Evolutionary conservation across 2,113 vertebrate genomes (phyloP), one percentile per base, ranked within the genome.

Genomic region (Astatoreochromis straeleni): DNA sequence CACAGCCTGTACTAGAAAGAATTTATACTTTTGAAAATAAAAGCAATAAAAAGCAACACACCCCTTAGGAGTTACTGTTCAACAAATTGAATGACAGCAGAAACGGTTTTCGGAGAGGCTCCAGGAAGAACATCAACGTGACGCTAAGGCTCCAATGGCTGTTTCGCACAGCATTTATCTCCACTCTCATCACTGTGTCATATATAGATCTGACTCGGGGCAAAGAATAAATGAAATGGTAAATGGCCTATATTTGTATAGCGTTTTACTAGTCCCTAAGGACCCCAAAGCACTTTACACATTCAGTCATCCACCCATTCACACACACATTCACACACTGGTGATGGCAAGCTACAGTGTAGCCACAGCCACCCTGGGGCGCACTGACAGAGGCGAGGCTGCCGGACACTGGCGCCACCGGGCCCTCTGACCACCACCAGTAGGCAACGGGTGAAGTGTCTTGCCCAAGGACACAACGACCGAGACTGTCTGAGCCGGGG

Each of bases 401-500:
- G 54, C 54, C 7, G 2, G 7, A 57, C 54, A 57, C 54, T 57
- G 21, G 54, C 2, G 1, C 54, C 21, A 57, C 21, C 7, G 0
- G 21, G 12, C 21, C 54, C 21, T 55, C 21, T 57, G 54, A 26
- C 21, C 21, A 26, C 54, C 4, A 53, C 49, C 49, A 53, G 49
- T 10, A 53, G 49, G 19, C 2, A 54, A 54, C 2, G 1, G 54
- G 54, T 55, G 0, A 55, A 26, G 54, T 0, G 0, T 55, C 54
- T 26, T 24, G 53, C 12, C 7, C 12, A 57, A 57, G 21, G 55
- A 57, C 24, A 29, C 13, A 57, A 57, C 3, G 4, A 57, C 3
- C 4, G 1, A 57, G 24, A 57, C 7, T 14, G 54, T 55, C 21
- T 3, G 13, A 26, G 54, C 21, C 1, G 4, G 54, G 21, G 54